Conservation (phyloP, 2,888 invertebrate genomes). For the Parochlus steinenii region DNA sequence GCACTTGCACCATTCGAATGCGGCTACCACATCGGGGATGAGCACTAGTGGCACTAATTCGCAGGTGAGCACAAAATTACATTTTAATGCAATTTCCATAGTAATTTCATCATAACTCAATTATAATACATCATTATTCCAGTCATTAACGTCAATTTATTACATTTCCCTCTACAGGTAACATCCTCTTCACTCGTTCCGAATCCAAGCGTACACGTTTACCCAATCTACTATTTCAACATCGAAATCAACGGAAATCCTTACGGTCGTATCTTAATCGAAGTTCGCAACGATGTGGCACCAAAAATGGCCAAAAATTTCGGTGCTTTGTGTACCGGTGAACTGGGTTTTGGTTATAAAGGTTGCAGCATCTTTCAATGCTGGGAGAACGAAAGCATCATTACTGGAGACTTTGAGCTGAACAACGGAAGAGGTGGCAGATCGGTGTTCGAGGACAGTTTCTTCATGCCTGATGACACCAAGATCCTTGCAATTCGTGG, state of each 20-base stretch:
- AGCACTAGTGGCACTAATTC: too few relatives aligned
- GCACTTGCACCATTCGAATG: neutral
- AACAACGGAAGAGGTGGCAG: constrained; percentile 68
- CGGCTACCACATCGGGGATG: constrained; percentile 3
- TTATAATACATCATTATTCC: too few relatives aligned
- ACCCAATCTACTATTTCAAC: constrained; percentile 60
- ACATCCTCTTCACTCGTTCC: constrained; percentile 29
- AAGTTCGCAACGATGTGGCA: constrained; percentile 59
- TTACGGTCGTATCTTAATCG: constrained; percentile 56
- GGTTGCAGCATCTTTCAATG: constrained; percentile 69
- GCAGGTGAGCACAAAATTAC: too few relatives aligned
- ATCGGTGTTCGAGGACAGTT: constrained; percentile 57
- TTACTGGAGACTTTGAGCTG: constrained; percentile 64
- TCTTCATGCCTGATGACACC: constrained; percentile 68
- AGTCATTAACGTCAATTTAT: constrained; percentile 10
- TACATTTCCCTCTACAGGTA: constrained; percentile 35
- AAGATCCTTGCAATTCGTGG: constrained; percentile 58
- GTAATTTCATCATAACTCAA: too few relatives aligned
- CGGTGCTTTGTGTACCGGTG: constrained; percentile 50
- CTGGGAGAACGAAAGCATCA: constrained; percentile 68
- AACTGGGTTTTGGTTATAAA: constrained; percentile 58
- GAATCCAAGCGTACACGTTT: constrained; percentile 36
- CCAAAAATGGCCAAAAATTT: constrained; percentile 72
- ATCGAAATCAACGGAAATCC: constrained; percentile 54
- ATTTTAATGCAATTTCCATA: too few relatives aligned